A percentile compares a stretch with the other conserved stretches of the same genome.
These are phyloP conservation scores for Leptinotarsa undecemlineata DNA, from an alignment of 1,140 invertebrate genomes.

Conservation along the genomic window DNA sequence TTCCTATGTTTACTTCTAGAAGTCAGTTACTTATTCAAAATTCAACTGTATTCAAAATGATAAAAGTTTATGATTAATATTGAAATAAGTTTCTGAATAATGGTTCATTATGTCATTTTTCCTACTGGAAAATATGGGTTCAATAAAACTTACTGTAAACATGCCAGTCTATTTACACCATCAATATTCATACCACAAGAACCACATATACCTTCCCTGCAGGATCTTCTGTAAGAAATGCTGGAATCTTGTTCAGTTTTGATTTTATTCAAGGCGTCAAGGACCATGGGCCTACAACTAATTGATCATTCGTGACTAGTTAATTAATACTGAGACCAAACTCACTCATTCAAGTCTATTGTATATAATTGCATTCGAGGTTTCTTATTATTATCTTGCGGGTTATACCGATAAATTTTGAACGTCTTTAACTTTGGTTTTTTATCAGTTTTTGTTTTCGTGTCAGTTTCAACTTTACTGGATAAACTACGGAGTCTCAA, in stretches of 20 bases:
- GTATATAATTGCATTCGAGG: slow-evolving; percentile 88
- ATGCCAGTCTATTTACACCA: slow-evolving; percentile 84
- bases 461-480: background rate
- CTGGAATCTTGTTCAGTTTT: slow-evolving; percentile 87
- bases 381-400: slow-evolving; percentile 77
- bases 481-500: background rate
- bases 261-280: slow-evolving; percentile 85
- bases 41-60: too few species aligned
- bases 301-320: background rate
- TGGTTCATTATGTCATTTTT: too few species aligned
- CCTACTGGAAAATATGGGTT: too few species aligned
- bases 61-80: too few species aligned
- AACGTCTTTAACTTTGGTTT: slow-evolving; percentile 75
- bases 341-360: slow-evolving; percentile 89
- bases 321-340: slow-evolving; percentile 48
- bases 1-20: too few species aligned
- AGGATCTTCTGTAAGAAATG: slow-evolving; percentile 80
- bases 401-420: slow-evolving; percentile 88
- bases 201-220: slow-evolving; percentile 89
- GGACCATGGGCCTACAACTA: slow-evolving; percentile 76
- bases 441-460: slow-evolving; percentile 16
- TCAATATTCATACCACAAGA: slow-evolving; percentile 90
- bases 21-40: too few species aligned
- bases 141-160: slow-evolving; percentile 54
- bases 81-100: too few species aligned